These are phyloP conservation scores for Chironomus striatipennis DNA, from an alignment of 1,140 invertebrate genomes.

Conservation along the genomic window DNA sequence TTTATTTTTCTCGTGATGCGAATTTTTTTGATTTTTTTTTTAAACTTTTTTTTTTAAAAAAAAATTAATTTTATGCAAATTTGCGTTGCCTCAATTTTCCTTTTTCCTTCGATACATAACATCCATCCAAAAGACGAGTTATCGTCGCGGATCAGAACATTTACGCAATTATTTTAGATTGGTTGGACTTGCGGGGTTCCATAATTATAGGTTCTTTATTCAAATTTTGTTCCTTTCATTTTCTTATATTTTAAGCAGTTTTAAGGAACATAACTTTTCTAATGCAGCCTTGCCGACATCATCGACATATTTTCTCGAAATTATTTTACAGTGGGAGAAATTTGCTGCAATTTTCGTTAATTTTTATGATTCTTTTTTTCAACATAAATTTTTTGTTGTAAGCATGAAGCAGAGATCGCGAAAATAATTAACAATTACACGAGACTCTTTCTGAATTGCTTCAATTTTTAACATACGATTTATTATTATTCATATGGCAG, in stretches of 20 bases:
- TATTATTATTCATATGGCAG: no score
- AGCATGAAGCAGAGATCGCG: not conserved
- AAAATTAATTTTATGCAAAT: slow-evolving; percentile 23
- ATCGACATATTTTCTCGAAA: no score
- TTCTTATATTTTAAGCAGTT: not conserved
- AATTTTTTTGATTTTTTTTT: not conserved
- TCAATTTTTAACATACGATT: no score
- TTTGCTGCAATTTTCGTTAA: no score
- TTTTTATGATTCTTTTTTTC: no score
- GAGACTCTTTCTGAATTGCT: not conserved
- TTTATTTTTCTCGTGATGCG: not conserved
- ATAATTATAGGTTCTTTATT: slow-evolving; percentile 15
- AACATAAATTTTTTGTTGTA: no score
- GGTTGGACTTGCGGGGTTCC: not conserved
- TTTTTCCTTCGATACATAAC: not conserved
- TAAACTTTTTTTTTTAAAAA: not conserved
- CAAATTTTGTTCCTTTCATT: not conserved
- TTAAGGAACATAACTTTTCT: no score
- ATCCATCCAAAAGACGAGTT: slow-evolving; percentile 9
- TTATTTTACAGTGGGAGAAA: no score
- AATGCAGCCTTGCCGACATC: no score
- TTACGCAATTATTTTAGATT: slow-evolving; percentile 1
- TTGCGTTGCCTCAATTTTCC: slow-evolving; percentile 1
- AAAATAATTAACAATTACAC: slow-evolving; percentile 1
- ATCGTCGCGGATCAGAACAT: slow-evolving; percentile 8